These are phyloP conservation scores for Falco naumanni DNA, from an alignment of 2,797 vertebrate species.

Conservation along the genomic window DNA sequence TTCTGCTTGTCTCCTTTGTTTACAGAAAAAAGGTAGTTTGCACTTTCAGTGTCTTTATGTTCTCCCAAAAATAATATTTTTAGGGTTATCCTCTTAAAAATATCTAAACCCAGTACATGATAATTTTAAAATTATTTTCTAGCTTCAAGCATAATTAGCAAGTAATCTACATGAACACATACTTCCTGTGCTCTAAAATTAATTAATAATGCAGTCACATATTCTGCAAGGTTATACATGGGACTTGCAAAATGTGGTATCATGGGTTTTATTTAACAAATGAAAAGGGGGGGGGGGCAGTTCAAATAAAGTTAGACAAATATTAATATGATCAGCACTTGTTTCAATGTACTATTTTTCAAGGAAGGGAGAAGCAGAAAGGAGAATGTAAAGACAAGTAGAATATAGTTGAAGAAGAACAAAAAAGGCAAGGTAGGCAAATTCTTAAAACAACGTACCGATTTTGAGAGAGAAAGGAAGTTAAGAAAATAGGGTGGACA, in stretches of 20 bases:
- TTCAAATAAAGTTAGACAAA: background rate
- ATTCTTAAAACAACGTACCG: background rate
- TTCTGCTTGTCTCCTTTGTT: background rate
- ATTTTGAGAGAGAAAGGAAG: background rate
- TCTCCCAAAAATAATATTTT: background rate
- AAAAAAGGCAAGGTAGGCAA: background rate
- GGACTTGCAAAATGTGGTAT: background rate
- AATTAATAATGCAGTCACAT: background rate
- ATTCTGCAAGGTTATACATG: background rate
- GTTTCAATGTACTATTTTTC: background rate
- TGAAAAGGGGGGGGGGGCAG: background rate
- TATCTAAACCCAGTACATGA: background rate
- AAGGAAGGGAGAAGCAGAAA: background rate
- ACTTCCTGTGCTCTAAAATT: slow-evolving; percentile 24
- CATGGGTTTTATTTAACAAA: background rate
- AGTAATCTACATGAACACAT: slow-evolving; percentile 30
- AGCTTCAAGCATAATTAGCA: slow-evolving; percentile 37
- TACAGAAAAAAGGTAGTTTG: background rate
- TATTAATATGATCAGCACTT: background rate
- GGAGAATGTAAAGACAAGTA: background rate
- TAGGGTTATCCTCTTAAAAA: background rate
- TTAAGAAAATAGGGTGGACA: background rate
- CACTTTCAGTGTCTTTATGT: background rate
- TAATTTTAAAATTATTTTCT: slow-evolving; percentile 7
- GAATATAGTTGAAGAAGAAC: background rate